A percentile compares a stretch with the other conserved stretches of the same genome.
Conservation (phyloP, 2,113 vertebrate genomes). For the Nematolebias whitei region DNA sequence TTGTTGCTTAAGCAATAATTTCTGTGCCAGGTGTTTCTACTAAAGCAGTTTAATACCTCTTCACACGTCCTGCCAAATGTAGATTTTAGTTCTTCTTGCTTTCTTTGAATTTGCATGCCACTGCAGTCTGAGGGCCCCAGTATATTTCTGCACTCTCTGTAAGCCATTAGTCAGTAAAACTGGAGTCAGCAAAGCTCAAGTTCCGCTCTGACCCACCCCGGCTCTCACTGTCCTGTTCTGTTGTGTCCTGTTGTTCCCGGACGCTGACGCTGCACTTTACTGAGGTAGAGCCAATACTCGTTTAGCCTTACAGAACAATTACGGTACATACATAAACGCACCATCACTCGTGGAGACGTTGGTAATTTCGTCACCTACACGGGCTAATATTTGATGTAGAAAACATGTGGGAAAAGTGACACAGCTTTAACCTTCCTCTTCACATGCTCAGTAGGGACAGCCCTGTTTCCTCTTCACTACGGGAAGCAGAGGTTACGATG, state of each 20-base stretch:
- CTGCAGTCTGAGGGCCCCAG: conserved; percentile 19
- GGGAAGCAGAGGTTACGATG: conserved; percentile 50
- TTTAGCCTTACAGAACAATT: background rate
- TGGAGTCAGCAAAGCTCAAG: conserved; percentile 68
- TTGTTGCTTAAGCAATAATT: background rate
- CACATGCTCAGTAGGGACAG: conserved; percentile 29
- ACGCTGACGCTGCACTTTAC: conserved; percentile 70
- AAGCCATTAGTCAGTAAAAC: conserved; percentile 57
- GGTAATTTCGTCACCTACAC: background rate
- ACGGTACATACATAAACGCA: background rate
- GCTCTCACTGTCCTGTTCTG: conserved; percentile 34
- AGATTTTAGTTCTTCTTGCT: conserved; percentile 3
- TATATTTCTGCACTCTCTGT: conserved; percentile 41
- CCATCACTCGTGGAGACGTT: background rate
- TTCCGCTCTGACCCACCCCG: conserved; percentile 43
- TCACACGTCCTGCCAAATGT: conserved; percentile 7
- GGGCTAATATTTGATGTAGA: conserved; percentile 5
- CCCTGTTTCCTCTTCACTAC: conserved; percentile 44
- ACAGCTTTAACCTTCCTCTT: conserved; percentile 16
- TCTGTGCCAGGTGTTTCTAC: background rate
- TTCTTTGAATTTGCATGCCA: conserved; percentile 10
- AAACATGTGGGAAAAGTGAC: conserved; percentile 15
- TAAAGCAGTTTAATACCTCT: background rate
- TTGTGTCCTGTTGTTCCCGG: conserved; percentile 58
- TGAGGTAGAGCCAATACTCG: conserved; percentile 20